Evolutionary conservation across 1,140 invertebrate species (phyloP).

Genomic region (Drosophila setifemur): DNA sequence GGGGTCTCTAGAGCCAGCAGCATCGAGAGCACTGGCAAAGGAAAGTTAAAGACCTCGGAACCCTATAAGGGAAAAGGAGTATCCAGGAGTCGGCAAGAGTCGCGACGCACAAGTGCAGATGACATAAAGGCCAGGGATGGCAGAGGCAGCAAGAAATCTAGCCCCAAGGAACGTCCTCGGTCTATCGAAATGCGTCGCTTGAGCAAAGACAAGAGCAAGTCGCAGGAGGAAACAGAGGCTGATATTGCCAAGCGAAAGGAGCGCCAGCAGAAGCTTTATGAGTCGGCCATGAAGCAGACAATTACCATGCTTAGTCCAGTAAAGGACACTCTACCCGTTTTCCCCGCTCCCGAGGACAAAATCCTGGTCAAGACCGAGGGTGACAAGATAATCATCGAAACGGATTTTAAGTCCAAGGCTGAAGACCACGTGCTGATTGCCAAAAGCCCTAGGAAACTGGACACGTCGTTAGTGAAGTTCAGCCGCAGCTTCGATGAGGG

Average conservation of each 20-base stretch:
- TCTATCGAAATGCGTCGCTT: conserved; percentile 86
- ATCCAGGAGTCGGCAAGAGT: conserved; percentile 83
- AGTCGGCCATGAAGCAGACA: conserved; percentile 88
- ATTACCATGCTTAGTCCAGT: conserved; percentile 88
- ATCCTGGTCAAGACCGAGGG: conserved; percentile 86
- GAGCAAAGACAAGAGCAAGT: conserved; percentile 87
- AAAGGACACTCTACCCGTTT: conserved; percentile 86
- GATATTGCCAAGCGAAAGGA: conserved; percentile 87
- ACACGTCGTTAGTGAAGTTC: conserved; percentile 86
- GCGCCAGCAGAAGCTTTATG: conserved; percentile 88
- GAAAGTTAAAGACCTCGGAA: conserved; percentile 67
- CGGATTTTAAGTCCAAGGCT: conserved; percentile 85
- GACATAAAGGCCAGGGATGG: conserved; percentile 76
- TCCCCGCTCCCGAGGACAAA: conserved; percentile 87
- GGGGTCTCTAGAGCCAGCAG: conserved; percentile 80
- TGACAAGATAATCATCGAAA: conserved; percentile 86
- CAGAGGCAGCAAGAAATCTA: conserved; percentile 82
- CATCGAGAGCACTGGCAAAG: conserved; percentile 77
- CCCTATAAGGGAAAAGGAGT: conserved; percentile 80
- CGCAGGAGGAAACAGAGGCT: conserved; percentile 87
- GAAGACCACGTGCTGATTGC: conserved; percentile 87
- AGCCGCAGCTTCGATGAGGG: conserved; percentile 87
- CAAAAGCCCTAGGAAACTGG: conserved; percentile 87
- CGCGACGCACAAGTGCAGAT: conserved; percentile 85
- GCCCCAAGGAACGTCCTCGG: conserved; percentile 86